phyloP scores from a whole-genome alignment of 35 echinoderm and acorn worm genomes.

The Stichopus chloronotus region DNA sequence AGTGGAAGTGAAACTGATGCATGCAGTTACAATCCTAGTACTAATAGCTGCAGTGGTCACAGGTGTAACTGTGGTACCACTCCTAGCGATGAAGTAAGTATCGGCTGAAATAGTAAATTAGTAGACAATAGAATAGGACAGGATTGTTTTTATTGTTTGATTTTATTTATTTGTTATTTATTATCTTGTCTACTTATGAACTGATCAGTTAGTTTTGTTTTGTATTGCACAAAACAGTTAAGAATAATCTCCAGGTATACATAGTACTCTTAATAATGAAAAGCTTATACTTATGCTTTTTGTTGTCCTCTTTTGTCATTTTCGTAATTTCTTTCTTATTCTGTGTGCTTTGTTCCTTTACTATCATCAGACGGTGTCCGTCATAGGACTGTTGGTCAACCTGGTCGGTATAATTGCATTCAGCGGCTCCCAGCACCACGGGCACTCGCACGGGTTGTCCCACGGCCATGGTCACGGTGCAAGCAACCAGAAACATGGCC shows the following conservation, averaged over 20 bases:
- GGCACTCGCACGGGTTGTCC: conserved; percentile 37
- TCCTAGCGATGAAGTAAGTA: too few species aligned
- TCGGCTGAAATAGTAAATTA: too few species aligned
- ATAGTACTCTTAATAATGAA: not conserved
- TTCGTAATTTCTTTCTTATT: not conserved
- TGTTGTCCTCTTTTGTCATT: not conserved
- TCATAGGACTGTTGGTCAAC: conserved; percentile 88
- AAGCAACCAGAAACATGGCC: conserved; percentile 64
- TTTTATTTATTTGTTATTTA: too few species aligned
- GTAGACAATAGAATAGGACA: too few species aligned
- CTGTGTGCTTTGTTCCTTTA: not conserved
- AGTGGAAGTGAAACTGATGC: too few species aligned
- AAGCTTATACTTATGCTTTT: not conserved
- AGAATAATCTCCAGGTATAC: not conserved
- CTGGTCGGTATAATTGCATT: conserved; percentile 94
- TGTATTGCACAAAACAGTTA: not conserved
- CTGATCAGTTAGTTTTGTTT: not conserved
- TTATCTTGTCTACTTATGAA: too few species aligned
- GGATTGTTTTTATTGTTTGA: too few species aligned
- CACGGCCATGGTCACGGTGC: conserved; percentile 31
- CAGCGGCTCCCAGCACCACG: conserved; percentile 58
- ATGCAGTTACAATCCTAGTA: too few species aligned
- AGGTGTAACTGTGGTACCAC: too few species aligned
- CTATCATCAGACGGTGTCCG: conserved; percentile 86
- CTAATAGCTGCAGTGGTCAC: too few species aligned